A percentile compares a stretch with the other conserved stretches of the same genome.
phyloP scores from a whole-genome alignment of 2,888 invertebrate species.

The Agrochola circellaris region DNA sequence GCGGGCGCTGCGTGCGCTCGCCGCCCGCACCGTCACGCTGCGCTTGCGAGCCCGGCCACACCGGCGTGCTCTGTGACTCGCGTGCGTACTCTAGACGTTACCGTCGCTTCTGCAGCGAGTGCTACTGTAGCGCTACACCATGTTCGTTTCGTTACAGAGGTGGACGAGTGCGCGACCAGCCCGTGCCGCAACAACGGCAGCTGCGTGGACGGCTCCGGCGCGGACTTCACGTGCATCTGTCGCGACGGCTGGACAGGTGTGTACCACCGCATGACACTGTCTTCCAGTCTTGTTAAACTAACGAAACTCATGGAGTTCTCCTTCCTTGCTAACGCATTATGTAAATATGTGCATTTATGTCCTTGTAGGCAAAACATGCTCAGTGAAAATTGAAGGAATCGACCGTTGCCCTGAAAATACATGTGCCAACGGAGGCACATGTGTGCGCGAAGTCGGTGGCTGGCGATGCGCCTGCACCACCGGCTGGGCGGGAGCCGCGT shows the following conservation, averaged over 20 bases:
- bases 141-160: slow-evolving; percentile 87
- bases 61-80: slow-evolving; percentile 42
- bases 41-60: slow-evolving; percentile 64
- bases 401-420: slow-evolving; percentile 85
- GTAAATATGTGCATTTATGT: background rate
- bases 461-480: slow-evolving; percentile 94
- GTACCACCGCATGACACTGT: background rate
- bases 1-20: slow-evolving; percentile 79
- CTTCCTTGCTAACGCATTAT: background rate
- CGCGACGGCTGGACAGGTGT: slow-evolving; percentile 94
- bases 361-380: slow-evolving; percentile 81
- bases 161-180: slow-evolving; percentile 94
- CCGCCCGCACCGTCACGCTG: slow-evolving; percentile 65
- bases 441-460: slow-evolving; percentile 90
- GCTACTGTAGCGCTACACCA: background rate
- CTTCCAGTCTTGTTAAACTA: too few species aligned
- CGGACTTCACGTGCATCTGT: slow-evolving; percentile 94
- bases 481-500: slow-evolving; percentile 91
- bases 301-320: background rate
- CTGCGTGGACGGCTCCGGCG: slow-evolving; percentile 93
- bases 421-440: slow-evolving; percentile 96
- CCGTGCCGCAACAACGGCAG: slow-evolving; percentile 95
- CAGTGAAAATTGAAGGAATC: slow-evolving; percentile 71
- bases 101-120: background rate
- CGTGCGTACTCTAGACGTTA: slow-evolving; percentile 25